phyloP scores from a whole-genome alignment of 23 tunicate species.

The Halocynthia aurantium region DNA sequence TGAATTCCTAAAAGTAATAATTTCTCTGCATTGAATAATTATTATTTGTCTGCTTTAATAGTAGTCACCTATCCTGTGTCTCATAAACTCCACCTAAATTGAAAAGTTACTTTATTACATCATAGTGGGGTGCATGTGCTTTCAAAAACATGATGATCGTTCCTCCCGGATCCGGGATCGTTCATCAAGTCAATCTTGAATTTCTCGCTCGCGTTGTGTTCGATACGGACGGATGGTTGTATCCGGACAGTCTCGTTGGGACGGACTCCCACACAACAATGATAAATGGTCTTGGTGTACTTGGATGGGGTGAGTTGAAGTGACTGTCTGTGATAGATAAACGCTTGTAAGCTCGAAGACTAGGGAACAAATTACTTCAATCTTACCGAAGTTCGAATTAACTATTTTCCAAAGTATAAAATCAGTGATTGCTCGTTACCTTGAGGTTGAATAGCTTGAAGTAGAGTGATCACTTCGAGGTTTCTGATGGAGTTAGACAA shows the following conservation, averaged over 20 bases:
- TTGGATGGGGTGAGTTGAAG: constrained; percentile 92
- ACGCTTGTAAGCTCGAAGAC: too few relatives aligned
- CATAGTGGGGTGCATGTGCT: constrained; percentile 95
- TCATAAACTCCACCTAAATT: too few relatives aligned
- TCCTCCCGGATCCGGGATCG: constrained; percentile 99
- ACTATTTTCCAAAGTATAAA: too few relatives aligned
- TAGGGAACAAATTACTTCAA: too few relatives aligned
- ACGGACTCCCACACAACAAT: constrained; percentile 99
- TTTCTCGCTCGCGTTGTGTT: constrained; percentile 97
- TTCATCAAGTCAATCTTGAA: constrained; percentile 96
- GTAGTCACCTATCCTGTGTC: not conserved
- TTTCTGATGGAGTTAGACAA: too few relatives aligned
- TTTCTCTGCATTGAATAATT: not conserved
- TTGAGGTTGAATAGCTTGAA: too few relatives aligned
- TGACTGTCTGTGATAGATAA: too few relatives aligned
- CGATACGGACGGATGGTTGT: constrained; percentile 49
- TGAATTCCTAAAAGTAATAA: constrained; percentile 65
- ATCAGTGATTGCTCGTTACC: too few relatives aligned
- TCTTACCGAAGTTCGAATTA: too few relatives aligned
- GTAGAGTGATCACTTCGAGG: too few relatives aligned
- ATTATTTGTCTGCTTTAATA: not conserved
- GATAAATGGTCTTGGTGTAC: constrained; percentile 98
- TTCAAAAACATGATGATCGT: constrained; percentile 79
- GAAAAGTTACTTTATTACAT: constrained; percentile 3
- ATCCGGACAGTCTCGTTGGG: constrained; percentile 94